Evolutionary conservation across 1,140 invertebrate genomes (phyloP), one percentile per base, ranked within the genome.

Genomic region (Drosophila kurseongensis): DNA sequence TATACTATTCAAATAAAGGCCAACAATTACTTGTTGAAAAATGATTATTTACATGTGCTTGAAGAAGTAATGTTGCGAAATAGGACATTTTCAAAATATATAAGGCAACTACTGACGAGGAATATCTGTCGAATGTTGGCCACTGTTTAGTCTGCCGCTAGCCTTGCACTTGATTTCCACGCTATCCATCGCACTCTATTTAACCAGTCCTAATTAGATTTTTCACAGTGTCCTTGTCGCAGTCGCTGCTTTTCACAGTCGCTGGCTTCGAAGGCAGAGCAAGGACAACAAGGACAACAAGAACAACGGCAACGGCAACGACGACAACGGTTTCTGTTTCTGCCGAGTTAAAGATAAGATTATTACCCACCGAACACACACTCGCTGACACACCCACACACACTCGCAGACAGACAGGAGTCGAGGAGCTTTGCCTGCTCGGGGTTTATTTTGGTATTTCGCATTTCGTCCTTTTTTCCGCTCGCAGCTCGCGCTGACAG

Each of bases 331-430:
- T 83, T 86, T 88, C 82, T 86, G 82, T 83, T 86, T 82, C 83
- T 88, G 82, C 75, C 83, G 83, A 88, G 83, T 88, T 86, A 78
- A 86, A 86, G 83, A 86, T 86, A 86, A 88, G 82, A 86, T 86
- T 86, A 86, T 86, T 85, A 88, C 78, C 75, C 63, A 58, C 78
- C 41, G 59, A 58, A 67, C 68, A 48, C 50, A 72, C 59, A 52
- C 65, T 47, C 42, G 35, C 48, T 9, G 18, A 12, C 7, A 60
- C n/a, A n/a, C 29, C 45, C 38, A 48, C 47, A 36, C 14, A 23
- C 40, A 35, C 29, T 10, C 2, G 5, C 8, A 51, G 7, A 35
- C 7, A 4, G 27, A 38, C 10, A 66, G 75, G 45, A 74, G 14
- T 54, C 62, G 42, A 57, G 41, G 18, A 23, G 41, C 55, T 35